Evolutionary conservation across 1,140 invertebrate genomes (phyloP).

Genomic region (Lithobius niger): DNA sequence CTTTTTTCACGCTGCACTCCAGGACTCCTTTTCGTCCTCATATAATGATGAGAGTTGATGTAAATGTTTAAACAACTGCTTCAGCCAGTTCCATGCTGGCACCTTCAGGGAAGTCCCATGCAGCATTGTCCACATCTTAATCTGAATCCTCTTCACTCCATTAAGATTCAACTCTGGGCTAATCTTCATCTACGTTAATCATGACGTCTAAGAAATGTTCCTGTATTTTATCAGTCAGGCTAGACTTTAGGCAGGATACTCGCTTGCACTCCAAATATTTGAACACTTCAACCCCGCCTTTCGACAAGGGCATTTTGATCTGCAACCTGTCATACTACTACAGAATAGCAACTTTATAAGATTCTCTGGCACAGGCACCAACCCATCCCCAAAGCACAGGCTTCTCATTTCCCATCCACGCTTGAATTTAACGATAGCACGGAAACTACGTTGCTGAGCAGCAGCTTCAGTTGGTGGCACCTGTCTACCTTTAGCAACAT

Average conservation of each 20-base stretch:
- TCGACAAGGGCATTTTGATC: neutral
- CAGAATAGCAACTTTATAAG: neutral
- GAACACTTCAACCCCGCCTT: neutral
- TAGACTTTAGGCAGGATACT: neutral
- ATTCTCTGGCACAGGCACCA: neutral
- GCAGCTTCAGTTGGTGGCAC: neutral
- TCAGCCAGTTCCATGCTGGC: neutral
- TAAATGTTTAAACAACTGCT: neutral
- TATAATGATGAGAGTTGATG: neutral
- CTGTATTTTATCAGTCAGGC: neutral
- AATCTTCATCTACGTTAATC: neutral
- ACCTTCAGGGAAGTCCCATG: neutral
- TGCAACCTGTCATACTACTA: neutral
- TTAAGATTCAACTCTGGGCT: neutral
- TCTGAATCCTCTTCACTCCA: neutral
- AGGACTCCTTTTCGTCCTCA: neutral
- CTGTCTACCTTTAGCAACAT: neutral
- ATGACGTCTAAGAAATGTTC: neutral
- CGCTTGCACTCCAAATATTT: neutral
- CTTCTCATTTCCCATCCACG: neutral
- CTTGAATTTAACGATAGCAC: neutral
- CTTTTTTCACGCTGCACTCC: neutral
- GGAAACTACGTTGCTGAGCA: no score
- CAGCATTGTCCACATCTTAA: neutral
- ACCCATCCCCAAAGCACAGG: neutral